Evolutionary conservation across 2,888 invertebrate species (phyloP).

Genomic region (Microctonus hyperodae): DNA sequence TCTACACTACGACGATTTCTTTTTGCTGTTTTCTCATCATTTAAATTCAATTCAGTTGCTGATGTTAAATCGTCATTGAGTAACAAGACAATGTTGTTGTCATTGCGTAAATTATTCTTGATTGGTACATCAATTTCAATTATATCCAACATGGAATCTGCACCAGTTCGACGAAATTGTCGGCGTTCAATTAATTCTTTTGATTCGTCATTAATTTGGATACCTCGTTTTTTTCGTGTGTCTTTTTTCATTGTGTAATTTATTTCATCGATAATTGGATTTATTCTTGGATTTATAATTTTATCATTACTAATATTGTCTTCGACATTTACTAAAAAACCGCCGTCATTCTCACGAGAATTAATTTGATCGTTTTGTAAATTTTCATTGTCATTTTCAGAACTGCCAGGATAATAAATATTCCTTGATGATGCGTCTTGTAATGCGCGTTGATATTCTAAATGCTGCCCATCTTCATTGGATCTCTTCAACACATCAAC

Average conservation of each 20-base stretch:
- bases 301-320: constrained; percentile 28
- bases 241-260: constrained; percentile 6
- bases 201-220: constrained; percentile 30
- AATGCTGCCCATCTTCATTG: constrained; percentile 63
- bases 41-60: constrained; percentile 20
- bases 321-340: constrained; percentile 40
- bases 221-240: constrained; percentile 45
- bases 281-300: constrained; percentile 33
- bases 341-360: constrained; percentile 29
- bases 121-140: constrained; percentile 55
- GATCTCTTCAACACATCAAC: constrained; percentile 70
- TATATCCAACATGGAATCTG: constrained; percentile 53
- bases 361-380: neutral
- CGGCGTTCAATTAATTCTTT: constrained; percentile 37
- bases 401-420: constrained; percentile 15
- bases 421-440: constrained; percentile 38
- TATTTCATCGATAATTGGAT: constrained; percentile 24
- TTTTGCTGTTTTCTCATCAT: constrained; percentile 17
- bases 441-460: constrained; percentile 69
- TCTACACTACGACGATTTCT: constrained; percentile 43
- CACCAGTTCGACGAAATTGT: constrained; percentile 51
- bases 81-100: constrained; percentile 35
- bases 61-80: constrained; percentile 25
- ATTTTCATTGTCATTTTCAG: neutral
- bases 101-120: constrained; percentile 34